These are phyloP conservation scores for Ramazzottius varieornatus DNA, from an alignment of 2,888 invertebrate genomes.

Conservation along the genomic window DNA sequence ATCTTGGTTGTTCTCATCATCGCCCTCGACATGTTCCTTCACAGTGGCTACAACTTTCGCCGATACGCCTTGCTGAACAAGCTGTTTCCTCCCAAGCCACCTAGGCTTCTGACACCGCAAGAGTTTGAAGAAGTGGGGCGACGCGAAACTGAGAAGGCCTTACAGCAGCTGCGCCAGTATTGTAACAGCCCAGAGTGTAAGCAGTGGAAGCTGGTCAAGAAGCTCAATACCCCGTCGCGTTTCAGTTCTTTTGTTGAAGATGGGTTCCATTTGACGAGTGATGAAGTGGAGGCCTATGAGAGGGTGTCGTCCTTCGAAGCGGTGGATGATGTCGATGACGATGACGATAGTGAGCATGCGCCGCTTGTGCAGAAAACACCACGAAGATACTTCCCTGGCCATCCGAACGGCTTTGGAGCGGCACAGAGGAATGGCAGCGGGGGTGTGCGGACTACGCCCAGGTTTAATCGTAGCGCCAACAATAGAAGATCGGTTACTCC, in stretches of 20 bases:
- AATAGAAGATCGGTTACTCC: too few relatives aligned
- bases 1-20: not conserved
- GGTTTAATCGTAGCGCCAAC: too few relatives aligned
- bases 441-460: too few relatives aligned
- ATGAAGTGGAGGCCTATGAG: not conserved
- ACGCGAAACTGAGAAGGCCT: not conserved
- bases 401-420: too few relatives aligned
- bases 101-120: not conserved
- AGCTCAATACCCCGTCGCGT: not conserved
- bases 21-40: not conserved
- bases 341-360: not conserved
- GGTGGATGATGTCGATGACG: not conserved
- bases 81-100: not conserved
- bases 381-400: too few relatives aligned
- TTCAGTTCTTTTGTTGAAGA: not conserved
- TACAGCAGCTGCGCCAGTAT: not conserved
- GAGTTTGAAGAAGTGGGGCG: not conserved
- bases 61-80: not conserved
- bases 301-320: not conserved
- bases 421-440: too few relatives aligned
- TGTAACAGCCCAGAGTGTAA: not conserved
- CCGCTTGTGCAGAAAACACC: too few relatives aligned
- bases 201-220: not conserved
- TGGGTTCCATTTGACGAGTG: not conserved
- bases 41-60: not conserved